These are phyloP conservation scores for Pelochelys cantorii DNA, from an alignment of 2,797 vertebrate genomes.

Conservation along the genomic window DNA sequence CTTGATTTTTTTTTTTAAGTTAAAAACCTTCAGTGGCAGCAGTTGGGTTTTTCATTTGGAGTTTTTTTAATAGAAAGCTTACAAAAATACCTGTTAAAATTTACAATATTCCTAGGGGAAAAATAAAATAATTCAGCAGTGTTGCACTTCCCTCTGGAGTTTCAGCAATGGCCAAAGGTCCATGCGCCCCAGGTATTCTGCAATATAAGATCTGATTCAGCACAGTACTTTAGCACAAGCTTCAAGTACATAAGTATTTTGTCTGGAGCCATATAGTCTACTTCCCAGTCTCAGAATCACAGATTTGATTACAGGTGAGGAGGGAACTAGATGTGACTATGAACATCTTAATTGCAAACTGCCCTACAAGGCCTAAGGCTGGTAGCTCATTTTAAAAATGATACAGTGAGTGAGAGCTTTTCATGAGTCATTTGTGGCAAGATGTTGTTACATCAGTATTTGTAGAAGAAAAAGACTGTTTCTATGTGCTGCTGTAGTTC, in stretches of 20 bases:
- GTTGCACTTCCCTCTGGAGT: background rate
- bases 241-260: background rate
- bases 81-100: background rate
- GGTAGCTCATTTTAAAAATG: background rate
- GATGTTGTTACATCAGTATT: background rate
- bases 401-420: background rate
- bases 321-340: background rate
- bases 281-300: background rate
- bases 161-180: background rate
- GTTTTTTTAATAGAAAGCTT: background rate
- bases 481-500: fast-evolving
- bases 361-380: background rate
- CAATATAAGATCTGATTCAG: background rate
- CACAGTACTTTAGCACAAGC: background rate
- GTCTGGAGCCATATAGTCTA: background rate
- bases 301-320: background rate
- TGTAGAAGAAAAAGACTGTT: background rate
- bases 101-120: background rate
- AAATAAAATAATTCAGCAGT: background rate
- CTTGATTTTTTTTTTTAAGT: background rate
- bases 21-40: background rate
- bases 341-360: background rate
- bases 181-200: fast-evolving
- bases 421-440: background rate
- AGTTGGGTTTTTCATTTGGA: background rate